These are phyloP conservation scores for Microctenopoma stevenorrisi DNA, from an alignment of 2,797 vertebrate genomes.

Conservation along the genomic window DNA sequence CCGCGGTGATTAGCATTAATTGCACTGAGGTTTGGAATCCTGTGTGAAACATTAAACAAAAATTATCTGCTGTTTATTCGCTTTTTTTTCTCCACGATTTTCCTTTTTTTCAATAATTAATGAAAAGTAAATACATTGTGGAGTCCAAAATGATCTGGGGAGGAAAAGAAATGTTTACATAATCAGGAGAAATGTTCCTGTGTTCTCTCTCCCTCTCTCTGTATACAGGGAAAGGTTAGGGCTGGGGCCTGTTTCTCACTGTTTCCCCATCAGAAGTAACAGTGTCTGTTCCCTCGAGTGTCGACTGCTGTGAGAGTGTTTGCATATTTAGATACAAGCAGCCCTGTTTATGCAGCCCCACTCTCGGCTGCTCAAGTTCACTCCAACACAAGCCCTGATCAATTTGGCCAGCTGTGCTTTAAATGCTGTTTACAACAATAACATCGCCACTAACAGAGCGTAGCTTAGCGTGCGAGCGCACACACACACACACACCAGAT, in stretches of 20 bases:
- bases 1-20: constrained; percentile 92
- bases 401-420: constrained; percentile 94
- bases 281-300: constrained; percentile 89
- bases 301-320: constrained; percentile 87
- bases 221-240: constrained; percentile 89
- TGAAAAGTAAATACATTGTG: constrained; percentile 95
- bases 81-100: constrained; percentile 74
- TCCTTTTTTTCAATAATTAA: constrained; percentile 90
- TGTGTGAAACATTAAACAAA: constrained; percentile 96
- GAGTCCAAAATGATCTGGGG: constrained; percentile 89
- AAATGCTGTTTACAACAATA: constrained; percentile 95
- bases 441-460: constrained; percentile 84
- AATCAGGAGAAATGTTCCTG: constrained; percentile 83
- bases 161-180: constrained; percentile 94
- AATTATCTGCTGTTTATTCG: constrained; percentile 91
- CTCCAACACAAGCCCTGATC: constrained; percentile 90
- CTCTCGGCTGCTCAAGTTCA: constrained; percentile 89
- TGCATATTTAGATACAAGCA: constrained; percentile 92
- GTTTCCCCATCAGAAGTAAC: constrained; percentile 90
- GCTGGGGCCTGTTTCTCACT: constrained; percentile 86
- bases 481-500: constrained; percentile 19
- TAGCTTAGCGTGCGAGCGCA: constrained; percentile 45
- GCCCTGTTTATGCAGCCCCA: constrained; percentile 93
- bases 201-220: constrained; percentile 76
- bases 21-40: constrained; percentile 87